Conservation (phyloP, 2,797 vertebrate genomes). For the Ctenosaura bakeri region DNA sequence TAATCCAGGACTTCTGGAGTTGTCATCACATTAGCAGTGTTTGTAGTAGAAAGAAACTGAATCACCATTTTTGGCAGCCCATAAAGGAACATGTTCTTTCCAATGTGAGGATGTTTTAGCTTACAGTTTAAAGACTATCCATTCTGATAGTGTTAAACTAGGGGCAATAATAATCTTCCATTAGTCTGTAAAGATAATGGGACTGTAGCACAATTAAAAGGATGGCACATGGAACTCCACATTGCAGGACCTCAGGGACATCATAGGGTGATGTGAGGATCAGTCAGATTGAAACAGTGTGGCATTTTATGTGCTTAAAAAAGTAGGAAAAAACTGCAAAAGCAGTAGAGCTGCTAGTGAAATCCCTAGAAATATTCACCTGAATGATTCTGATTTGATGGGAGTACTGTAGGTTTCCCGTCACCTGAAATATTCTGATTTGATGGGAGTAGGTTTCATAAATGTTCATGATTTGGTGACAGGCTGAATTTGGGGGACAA, state of each 20-base stretch:
- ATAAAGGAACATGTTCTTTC: conserved; percentile 21
- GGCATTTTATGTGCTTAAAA: background rate
- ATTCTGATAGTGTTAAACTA: background rate
- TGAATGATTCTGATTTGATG: no score
- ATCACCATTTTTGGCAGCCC: conserved; percentile 44
- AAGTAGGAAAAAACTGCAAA: background rate
- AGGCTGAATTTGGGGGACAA: background rate
- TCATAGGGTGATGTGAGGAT: background rate
- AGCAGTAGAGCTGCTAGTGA: background rate
- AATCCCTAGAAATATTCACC: background rate
- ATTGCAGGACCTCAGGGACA: background rate
- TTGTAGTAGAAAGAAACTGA: conserved; percentile 26
- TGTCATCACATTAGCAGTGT: background rate
- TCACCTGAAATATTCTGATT: no score
- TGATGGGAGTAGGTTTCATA: background rate
- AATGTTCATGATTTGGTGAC: background rate
- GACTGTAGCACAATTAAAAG: background rate
- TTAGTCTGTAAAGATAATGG: background rate
- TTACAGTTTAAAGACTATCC: background rate
- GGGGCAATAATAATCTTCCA: background rate
- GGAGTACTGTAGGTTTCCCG: background rate
- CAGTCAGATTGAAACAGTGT: background rate
- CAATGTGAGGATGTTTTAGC: background rate
- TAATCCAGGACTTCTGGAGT: background rate
- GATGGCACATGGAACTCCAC: background rate